phyloP scores from a whole-genome alignment of 2,888 invertebrate genomes.

The Ectemnius continuus region DNA sequence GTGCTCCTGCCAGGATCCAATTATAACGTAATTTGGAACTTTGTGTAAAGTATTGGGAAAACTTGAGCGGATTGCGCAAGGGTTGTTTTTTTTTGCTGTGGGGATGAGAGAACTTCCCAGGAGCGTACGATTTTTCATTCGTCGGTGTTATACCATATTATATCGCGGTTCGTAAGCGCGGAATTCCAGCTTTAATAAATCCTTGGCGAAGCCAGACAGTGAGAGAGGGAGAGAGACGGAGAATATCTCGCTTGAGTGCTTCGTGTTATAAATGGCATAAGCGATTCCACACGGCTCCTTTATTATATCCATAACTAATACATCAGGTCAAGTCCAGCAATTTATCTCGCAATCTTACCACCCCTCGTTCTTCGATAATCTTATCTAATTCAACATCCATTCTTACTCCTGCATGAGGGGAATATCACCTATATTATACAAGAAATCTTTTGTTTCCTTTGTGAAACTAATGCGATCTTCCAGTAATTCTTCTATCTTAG shows the following conservation, averaged over 20 bases:
- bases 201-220: neutral
- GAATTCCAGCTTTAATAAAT: slow-evolving; percentile 23
- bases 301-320: slow-evolving; percentile 7
- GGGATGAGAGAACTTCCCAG: slow-evolving; percentile 8
- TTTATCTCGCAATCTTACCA: no score
- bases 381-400: no score
- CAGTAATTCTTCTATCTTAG: no score
- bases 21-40: no score
- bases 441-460: no score
- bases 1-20: no score
- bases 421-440: no score
- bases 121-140: slow-evolving; percentile 12
- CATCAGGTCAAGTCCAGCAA: neutral
- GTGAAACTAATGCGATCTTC: no score
- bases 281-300: neutral
- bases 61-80: neutral
- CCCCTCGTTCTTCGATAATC: no score
- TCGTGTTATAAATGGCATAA: slow-evolving; percentile 5
- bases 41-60: no score
- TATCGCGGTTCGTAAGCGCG: neutral
- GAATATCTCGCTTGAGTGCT: neutral
- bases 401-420: no score
- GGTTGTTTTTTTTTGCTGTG: slow-evolving; percentile 11
- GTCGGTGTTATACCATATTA: slow-evolving; percentile 1
- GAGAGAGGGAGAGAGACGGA: neutral